Evolutionary conservation across 2,113 vertebrate genomes (phyloP).

Genomic region (Ariopsis seemanni): DNA sequence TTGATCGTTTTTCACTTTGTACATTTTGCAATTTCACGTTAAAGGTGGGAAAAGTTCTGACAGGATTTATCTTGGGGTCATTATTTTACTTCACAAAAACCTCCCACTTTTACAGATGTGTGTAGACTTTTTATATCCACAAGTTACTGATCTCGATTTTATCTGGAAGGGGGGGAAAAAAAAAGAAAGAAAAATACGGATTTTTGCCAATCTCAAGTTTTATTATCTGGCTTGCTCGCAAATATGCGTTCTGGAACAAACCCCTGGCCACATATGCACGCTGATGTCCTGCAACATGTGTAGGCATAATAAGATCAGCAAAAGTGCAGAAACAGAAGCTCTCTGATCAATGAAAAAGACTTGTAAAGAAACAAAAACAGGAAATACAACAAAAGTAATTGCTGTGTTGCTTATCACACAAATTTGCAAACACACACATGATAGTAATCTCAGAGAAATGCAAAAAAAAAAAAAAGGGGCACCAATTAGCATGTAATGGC

Average conservation of each 20-base stretch:
- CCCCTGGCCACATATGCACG: neutral
- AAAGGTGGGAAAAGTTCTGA: no score
- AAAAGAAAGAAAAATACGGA: neutral
- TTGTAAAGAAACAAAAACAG: slow-evolving; percentile 28
- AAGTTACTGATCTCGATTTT: neutral
- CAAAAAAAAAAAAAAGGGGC: slow-evolving; percentile 52
- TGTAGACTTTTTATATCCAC: no score
- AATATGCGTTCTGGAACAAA: neutral
- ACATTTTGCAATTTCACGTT: no score
- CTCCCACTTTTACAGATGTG: no score
- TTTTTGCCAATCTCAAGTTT: neutral
- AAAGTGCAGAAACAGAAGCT: neutral
- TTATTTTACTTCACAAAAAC: no score
- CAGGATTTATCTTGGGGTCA: no score
- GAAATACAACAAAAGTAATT: slow-evolving; percentile 62
- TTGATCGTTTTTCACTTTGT: no score
- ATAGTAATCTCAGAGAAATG: slow-evolving; percentile 63
- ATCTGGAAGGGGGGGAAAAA: neutral
- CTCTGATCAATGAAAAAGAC: neutral
- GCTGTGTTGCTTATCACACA: slow-evolving; percentile 29
- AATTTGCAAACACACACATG: neutral
- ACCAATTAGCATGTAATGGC: slow-evolving; percentile 72
- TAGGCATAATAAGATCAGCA: neutral
- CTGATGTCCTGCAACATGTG: neutral
- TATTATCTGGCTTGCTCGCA: neutral